These are phyloP conservation scores for Mus pahari DNA, from an alignment of 2,113 vertebrate genomes.

Conservation along the genomic window DNA sequence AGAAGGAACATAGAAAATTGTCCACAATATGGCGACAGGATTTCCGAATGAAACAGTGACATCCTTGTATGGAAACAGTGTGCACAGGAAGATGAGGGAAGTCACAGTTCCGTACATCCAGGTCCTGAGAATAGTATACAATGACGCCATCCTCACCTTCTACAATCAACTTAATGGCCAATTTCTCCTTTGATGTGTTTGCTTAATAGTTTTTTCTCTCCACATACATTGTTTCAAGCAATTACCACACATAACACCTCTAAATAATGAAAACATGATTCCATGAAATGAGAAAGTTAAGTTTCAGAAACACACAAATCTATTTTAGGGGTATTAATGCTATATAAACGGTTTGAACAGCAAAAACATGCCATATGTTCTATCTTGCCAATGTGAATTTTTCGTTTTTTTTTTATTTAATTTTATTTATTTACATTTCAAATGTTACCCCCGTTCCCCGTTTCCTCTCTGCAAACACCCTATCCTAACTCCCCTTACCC, in stretches of 20 bases:
- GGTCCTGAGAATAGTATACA: no score
- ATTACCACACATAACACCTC: not conserved
- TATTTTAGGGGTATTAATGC: not conserved
- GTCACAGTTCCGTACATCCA: not conserved
- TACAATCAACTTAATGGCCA: not conserved
- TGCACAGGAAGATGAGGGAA: no score
- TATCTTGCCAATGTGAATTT: not conserved
- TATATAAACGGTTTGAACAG: not conserved
- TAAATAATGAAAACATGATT: not conserved
- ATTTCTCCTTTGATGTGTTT: not conserved
- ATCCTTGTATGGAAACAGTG: not conserved
- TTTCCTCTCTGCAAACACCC: no score
- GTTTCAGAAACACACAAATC: not conserved
- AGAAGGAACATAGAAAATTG: not conserved
- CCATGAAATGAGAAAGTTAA: slow-evolving; percentile 1
- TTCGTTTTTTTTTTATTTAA: no score
- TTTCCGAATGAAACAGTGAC: not conserved
- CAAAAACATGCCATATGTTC: not conserved
- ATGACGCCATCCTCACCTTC: no score
- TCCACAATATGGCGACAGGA: no score
- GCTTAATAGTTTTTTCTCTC: not conserved
- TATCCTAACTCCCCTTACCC: no score
- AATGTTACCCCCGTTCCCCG: no score
- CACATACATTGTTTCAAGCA: not conserved
- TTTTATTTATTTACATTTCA: no score